phyloP scores from a whole-genome alignment of 2,888 invertebrate genomes.

The Alloscopus bannaensis region DNA sequence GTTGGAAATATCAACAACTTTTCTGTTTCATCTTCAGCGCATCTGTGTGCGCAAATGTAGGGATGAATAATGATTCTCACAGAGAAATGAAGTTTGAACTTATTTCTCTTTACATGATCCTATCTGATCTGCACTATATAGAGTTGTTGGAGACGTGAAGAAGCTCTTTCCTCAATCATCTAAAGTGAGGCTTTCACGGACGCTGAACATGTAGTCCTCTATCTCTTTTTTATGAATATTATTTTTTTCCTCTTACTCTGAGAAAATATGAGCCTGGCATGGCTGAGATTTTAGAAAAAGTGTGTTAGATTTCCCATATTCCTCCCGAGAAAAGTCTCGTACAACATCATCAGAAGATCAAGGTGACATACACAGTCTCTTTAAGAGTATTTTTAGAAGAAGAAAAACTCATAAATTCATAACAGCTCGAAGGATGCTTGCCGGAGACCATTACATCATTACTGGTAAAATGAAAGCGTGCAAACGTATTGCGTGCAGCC shows the following conservation, averaged over 20 bases:
- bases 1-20: slow-evolving; percentile 16
- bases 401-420: slow-evolving; percentile 63
- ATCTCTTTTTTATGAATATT: slow-evolving; percentile 27
- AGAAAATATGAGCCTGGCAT: slow-evolving; percentile 7
- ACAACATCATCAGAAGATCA: slow-evolving; percentile 30
- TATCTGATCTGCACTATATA: too few species aligned
- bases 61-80: slow-evolving; percentile 11
- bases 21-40: slow-evolving; percentile 5
- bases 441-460: slow-evolving; percentile 2
- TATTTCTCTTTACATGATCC: too few species aligned
- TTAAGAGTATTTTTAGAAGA: slow-evolving; percentile 59
- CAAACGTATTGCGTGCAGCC: too few species aligned
- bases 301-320: slow-evolving; percentile 13
- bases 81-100: too few species aligned
- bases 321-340: background rate
- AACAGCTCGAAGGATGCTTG: slow-evolving; percentile 16
- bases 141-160: too few species aligned
- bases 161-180: too few species aligned
- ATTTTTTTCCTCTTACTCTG: slow-evolving; percentile 28
- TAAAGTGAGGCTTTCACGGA: slow-evolving; percentile 4
- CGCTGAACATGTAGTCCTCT: background rate
- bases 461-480: background rate
- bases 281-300: slow-evolving; percentile 9
- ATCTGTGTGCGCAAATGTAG: slow-evolving; percentile 18
- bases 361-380: slow-evolving; percentile 54